These are phyloP conservation scores for Tribolium madens DNA, from an alignment of 1,140 invertebrate species.

Conservation along the genomic window DNA sequence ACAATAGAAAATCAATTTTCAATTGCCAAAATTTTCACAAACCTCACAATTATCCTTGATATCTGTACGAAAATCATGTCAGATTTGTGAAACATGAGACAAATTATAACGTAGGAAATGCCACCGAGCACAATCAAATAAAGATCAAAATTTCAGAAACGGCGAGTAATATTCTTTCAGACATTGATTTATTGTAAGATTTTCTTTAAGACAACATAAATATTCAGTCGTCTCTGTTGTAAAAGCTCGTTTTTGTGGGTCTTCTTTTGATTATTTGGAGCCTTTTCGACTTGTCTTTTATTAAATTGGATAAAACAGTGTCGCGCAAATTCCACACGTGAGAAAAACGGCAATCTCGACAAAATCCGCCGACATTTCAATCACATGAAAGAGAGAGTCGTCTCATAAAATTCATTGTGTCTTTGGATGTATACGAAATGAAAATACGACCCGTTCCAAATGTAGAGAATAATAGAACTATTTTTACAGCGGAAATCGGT, in stretches of 20 bases:
- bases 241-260: neutral
- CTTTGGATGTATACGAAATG: neutral
- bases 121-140: constrained; percentile 18
- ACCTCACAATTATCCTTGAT: too few species aligned
- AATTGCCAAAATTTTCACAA: too few species aligned
- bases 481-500: constrained; percentile 18
- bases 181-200: constrained; percentile 31
- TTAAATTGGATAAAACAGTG: constrained; percentile 29
- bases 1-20: too few species aligned
- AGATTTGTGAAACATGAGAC: neutral
- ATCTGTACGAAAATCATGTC: neutral
- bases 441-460: constrained; percentile 9
- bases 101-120: constrained; percentile 28
- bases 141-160: constrained; percentile 26
- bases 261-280: constrained; percentile 17
- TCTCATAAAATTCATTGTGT: constrained; percentile 34
- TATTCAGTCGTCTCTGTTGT: constrained; percentile 1
- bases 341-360: constrained; percentile 24
- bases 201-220: constrained; percentile 28
- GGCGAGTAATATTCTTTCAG: neutral
- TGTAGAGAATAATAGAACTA: constrained; percentile 6
- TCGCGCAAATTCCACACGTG: constrained; percentile 21
- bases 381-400: constrained; percentile 16
- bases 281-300: constrained; percentile 21
- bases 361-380: constrained; percentile 29